Conservation (phyloP, 2,888 invertebrate genomes). For the Exocentrus adspersus region DNA sequence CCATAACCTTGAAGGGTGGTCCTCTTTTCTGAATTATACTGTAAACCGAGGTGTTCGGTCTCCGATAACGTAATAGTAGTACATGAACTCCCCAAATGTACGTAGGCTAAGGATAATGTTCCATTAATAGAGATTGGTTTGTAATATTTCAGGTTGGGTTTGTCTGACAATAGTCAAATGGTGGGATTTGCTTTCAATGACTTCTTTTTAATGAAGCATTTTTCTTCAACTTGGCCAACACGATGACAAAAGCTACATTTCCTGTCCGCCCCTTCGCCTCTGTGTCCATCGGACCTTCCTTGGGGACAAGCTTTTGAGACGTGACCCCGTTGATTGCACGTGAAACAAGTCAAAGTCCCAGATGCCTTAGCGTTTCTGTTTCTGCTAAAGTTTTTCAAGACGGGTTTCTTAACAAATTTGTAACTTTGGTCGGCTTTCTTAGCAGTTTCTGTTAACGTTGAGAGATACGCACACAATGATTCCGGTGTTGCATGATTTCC, state of each 20-base stretch:
- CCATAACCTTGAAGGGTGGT: slow-evolving; percentile 36
- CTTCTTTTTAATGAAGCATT: neutral
- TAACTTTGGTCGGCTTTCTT: too few relatives aligned
- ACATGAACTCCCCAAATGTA: slow-evolving; percentile 39
- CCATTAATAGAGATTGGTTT: slow-evolving; percentile 25
- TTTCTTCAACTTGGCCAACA: slow-evolving; percentile 8
- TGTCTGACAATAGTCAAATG: slow-evolving; percentile 12
- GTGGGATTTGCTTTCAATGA: neutral
- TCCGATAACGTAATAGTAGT: slow-evolving; percentile 23
- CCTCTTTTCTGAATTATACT: neutral
- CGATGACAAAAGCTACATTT: slow-evolving; percentile 8
- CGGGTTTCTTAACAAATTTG: too few relatives aligned
- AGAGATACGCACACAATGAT: too few relatives aligned
- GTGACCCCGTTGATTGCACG: slow-evolving; percentile 15
- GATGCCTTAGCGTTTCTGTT: too few relatives aligned
- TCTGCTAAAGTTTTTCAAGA: too few relatives aligned
- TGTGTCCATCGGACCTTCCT: too few relatives aligned
- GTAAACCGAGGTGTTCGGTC: slow-evolving; percentile 8
- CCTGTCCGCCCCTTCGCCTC: neutral
- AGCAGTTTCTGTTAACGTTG: too few relatives aligned
- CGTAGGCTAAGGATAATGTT: slow-evolving; percentile 27
- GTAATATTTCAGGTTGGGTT: slow-evolving; percentile 17
- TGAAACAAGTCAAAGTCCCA: too few relatives aligned
- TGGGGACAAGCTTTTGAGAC: neutral
- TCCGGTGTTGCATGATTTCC: neutral